phyloP scores from a whole-genome alignment of 35 echinoderm and acorn worm genomes.

The Heliocidaris erythrogramma region DNA sequence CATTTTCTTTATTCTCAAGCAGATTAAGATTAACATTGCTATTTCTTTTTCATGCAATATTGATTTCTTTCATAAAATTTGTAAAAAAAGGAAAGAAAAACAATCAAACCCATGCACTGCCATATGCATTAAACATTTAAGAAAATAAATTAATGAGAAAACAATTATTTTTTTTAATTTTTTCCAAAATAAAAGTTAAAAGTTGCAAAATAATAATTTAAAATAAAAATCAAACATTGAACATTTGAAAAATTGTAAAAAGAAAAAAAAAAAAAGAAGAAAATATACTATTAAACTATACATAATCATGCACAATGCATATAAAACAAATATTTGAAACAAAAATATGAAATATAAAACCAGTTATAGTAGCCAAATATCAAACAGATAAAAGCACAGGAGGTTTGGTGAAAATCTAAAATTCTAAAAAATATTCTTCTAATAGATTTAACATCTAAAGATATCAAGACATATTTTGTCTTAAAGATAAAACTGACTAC shows the following conservation, averaged over 20 bases:
- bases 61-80: background rate
- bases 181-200: no score
- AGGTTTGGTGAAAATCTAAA: background rate
- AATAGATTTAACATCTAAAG: background rate
- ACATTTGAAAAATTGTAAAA: background rate
- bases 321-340: background rate
- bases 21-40: background rate
- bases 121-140: background rate
- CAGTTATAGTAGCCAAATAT: background rate
- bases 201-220: background rate
- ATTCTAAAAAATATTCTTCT: background rate
- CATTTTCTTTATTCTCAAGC: no score
- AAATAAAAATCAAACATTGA: background rate
- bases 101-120: background rate
- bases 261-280: background rate
- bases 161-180: no score
- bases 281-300: background rate
- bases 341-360: background rate
- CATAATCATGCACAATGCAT: background rate
- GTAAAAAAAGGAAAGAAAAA: background rate
- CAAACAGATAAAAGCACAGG: no score
- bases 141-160: background rate
- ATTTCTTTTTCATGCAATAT: background rate
- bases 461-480: no score
- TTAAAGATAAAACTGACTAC: no score